Percentiles rank a stretch among this genome's conserved stretches.
Evolutionary conservation across 1,140 invertebrate genomes (phyloP).

Genomic region (Belonocnema kinseyi): DNA sequence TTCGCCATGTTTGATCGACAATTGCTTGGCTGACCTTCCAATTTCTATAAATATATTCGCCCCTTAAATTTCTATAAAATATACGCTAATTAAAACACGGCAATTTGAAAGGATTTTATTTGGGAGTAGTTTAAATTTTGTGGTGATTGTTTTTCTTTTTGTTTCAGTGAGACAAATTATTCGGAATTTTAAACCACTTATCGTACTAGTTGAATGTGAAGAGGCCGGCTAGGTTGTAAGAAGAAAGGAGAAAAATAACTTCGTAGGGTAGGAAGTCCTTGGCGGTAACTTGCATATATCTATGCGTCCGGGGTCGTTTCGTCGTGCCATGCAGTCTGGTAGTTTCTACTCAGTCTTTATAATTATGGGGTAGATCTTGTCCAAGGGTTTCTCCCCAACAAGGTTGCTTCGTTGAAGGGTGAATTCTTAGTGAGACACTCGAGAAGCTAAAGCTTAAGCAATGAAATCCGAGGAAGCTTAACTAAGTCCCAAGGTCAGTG

Average conservation of each 20-base stretch:
- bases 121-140: neutral
- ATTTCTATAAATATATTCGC: too few relatives aligned
- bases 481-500: neutral
- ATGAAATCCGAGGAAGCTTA: neutral
- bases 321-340: constrained; percentile 33
- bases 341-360: constrained; percentile 42
- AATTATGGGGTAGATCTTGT: constrained; percentile 56
- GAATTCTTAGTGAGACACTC: constrained; percentile 4
- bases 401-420: constrained; percentile 46
- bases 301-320: constrained; percentile 15
- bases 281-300: constrained; percentile 6
- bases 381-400: constrained; percentile 35
- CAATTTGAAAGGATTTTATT: neutral
- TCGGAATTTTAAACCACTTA: constrained; percentile 1
- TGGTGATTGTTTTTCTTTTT: neutral
- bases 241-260: neutral
- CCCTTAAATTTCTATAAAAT: too few relatives aligned
- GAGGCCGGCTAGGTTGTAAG: neutral
- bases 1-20: too few relatives aligned
- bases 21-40: too few relatives aligned
- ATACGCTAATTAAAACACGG: neutral
- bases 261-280: constrained; percentile 10
- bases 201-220: neutral
- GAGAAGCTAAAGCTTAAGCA: neutral
- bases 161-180: neutral